Conservation (phyloP, 2,888 invertebrate species). For the Zeuzera pyrina region DNA sequence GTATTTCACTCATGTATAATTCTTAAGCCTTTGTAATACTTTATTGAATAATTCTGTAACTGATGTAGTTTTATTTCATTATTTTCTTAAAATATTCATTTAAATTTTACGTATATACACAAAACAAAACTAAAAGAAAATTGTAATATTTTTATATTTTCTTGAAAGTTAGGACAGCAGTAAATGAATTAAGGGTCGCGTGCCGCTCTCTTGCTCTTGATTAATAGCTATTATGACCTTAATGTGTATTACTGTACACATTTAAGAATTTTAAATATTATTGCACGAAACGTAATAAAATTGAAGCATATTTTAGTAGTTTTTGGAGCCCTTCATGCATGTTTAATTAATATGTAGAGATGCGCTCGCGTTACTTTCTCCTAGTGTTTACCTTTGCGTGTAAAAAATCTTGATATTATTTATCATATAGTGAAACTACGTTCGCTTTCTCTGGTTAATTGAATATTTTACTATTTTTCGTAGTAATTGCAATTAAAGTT, state of each 20-base stretch:
- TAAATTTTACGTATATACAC: neutral
- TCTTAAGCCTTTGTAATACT: constrained; percentile 15
- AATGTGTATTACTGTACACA: constrained; percentile 7
- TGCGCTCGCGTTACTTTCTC: constrained; percentile 36
- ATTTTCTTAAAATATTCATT: too few species aligned
- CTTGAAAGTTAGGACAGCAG: too few species aligned
- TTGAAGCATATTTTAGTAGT: neutral
- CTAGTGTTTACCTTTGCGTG: constrained; percentile 61
- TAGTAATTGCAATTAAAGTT: constrained; percentile 53
- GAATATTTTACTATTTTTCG: constrained; percentile 53
- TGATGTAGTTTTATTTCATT: too few species aligned
- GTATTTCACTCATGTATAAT: constrained; percentile 45
- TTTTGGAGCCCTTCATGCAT: constrained; percentile 7
- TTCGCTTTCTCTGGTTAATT: constrained; percentile 63
- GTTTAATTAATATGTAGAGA: constrained; percentile 5
- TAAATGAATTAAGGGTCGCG: too few species aligned
- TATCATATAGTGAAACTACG: constrained; percentile 52
- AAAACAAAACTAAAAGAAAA: neutral
- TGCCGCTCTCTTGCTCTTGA: constrained; percentile 5
- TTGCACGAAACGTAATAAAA: neutral
- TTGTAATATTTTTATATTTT: neutral
- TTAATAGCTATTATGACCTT: constrained; percentile 7
- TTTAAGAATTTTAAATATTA: neutral
- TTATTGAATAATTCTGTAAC: constrained; percentile 16
- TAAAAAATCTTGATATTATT: constrained; percentile 66